Base-by-base conservation (phyloP, 2,888 invertebrate genomes). In the Alloscopus bannaensis region DNA sequence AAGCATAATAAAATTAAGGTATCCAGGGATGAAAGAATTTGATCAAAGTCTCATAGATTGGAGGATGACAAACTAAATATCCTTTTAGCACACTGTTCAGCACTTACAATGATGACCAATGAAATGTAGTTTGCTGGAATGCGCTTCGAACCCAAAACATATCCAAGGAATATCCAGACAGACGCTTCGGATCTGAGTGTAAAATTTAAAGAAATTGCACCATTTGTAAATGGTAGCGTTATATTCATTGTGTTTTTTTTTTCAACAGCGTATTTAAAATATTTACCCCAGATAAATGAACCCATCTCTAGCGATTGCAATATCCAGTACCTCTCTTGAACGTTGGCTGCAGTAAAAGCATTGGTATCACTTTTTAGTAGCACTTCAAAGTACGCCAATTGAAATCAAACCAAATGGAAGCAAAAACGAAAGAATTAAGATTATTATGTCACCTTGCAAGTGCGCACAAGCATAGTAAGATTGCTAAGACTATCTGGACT, bases 61-160 rank as follows among this genome's bases (percentile, higher is more conserved):
- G 4, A 18, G 18, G 20, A 50, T 18, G n/a, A 50, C 18, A 50
- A 50, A 18, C 6, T 36, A 36, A 36, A 50, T 13, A n/a, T n/a
- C n/a, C n/a, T n/a, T n/a, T n/a, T n/a, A n/a, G n/a, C n/a, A n/a
- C n/a, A n/a, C n/a, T 50, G 18, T 50, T 31, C 18, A 28, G 13
- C n/a, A 22, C 62, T 62, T 50, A 79, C 79, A 36, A 72, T 29
- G 52, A 79, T 72, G n/a, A 71, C 71, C 0, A 78, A 18, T 8
- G 78, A 71, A 31, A 79, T 65, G 52, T 72, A 79, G 28, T 79
- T 79, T 16, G 66, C 68, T 0, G 79, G 79, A 3, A 72, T 60
- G 13, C 79, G 57, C 3, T 47, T 66, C 26, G 68, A 13, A 3
- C 79, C 79, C 22, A 79, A 52, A 3, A 72, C 36, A 24, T 59